Evolutionary conservation across 2,113 vertebrate genomes (phyloP).

Genomic region (Coryphaenoides rupestris): DNA sequence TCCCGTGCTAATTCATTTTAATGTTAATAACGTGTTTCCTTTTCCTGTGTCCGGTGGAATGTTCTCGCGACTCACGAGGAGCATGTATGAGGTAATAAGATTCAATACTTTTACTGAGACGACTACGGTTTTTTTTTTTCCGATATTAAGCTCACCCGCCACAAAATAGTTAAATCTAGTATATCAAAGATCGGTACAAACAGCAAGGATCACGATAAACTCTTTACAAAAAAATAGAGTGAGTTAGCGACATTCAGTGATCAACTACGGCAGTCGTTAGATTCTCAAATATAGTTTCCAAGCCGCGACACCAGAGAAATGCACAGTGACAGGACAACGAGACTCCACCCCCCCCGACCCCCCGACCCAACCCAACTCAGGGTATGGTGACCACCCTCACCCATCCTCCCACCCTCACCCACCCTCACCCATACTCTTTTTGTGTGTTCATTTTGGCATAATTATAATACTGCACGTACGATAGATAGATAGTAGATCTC

Average conservation of each 20-base stretch:
- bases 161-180: slow-evolving; percentile 66
- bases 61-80: slow-evolving; percentile 27
- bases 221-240: slow-evolving; percentile 64
- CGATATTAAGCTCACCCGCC: slow-evolving; percentile 57
- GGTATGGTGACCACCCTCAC: slow-evolving; percentile 34
- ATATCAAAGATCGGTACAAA: slow-evolving; percentile 69
- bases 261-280: slow-evolving; percentile 52
- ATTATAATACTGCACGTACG: slow-evolving; percentile 55
- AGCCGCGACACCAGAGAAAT: slow-evolving; percentile 56
- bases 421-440: slow-evolving; percentile 31
- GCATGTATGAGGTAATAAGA: slow-evolving; percentile 64
- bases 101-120: slow-evolving; percentile 44
- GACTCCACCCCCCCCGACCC: slow-evolving; percentile 30
- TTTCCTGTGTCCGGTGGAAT: not conserved
- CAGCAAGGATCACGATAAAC: slow-evolving; percentile 62
- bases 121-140: slow-evolving; percentile 41
- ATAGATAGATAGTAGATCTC: slow-evolving; percentile 40
- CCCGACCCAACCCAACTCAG: slow-evolving; percentile 24
- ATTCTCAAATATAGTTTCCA: slow-evolving; percentile 60
- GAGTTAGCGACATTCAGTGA: slow-evolving; percentile 52
- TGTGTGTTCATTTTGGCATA: slow-evolving; percentile 54
- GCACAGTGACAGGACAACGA: slow-evolving; percentile 67
- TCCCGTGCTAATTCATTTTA: too few relatives aligned
- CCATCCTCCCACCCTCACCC: slow-evolving; percentile 29
- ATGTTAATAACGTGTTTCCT: too few relatives aligned